These are phyloP conservation scores for Trichomalopsis sarcophagae DNA, from an alignment of 1,140 invertebrate species.

Conservation along the genomic window DNA sequence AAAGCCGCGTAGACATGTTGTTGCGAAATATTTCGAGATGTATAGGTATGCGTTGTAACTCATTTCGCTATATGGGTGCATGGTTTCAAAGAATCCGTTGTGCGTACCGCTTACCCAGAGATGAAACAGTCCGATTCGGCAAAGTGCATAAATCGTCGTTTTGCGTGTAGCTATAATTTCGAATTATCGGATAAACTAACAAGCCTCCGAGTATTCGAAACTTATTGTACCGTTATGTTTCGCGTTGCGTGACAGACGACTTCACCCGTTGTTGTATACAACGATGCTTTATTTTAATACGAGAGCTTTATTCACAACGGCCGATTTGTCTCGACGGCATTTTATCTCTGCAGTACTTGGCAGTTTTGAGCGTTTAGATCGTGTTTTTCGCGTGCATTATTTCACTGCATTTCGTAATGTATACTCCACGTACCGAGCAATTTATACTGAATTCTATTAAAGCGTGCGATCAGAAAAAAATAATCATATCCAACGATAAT, in stretches of 20 bases:
- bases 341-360: constrained; percentile 7
- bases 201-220: constrained; percentile 4
- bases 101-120: constrained; percentile 28
- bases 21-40: neutral
- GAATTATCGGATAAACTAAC: constrained; percentile 45
- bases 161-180: constrained; percentile 25
- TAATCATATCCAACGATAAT: neutral
- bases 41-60: neutral
- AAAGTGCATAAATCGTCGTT: constrained; percentile 33
- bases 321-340: constrained; percentile 45
- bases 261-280: constrained; percentile 16
- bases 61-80: neutral
- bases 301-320: constrained; percentile 28
- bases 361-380: too few relatives aligned
- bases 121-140: constrained; percentile 35
- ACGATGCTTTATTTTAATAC: constrained; percentile 34
- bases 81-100: constrained; percentile 1
- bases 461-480: neutral
- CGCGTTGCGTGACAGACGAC: constrained; percentile 10
- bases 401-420: neutral
- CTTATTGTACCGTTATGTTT: constrained; percentile 37
- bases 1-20: neutral
- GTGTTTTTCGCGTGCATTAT: neutral
- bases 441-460: neutral
- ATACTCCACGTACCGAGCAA: neutral